Percentiles rank a stretch among this genome's conserved stretches.
Conservation (phyloP, 2,888 invertebrate species). For the Pollenia angustigena region DNA sequence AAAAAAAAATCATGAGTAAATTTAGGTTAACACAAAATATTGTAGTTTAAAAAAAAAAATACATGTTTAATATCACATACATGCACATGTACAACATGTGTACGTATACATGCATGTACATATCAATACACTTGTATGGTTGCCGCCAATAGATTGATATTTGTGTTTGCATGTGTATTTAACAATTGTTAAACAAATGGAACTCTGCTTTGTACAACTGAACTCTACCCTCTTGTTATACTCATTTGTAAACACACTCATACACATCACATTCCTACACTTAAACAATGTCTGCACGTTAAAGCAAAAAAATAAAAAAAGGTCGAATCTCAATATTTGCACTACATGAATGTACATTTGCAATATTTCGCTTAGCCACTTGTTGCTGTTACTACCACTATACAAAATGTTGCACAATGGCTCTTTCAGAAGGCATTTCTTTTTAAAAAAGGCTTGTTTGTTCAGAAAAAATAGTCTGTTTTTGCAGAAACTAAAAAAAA, state of each 20-base stretch:
- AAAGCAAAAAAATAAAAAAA: not conserved
- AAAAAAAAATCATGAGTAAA: conserved; percentile 28
- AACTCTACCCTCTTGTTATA: not conserved
- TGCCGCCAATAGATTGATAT: conserved; percentile 24
- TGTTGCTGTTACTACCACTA: conserved; percentile 27
- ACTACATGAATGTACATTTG: conserved; percentile 19
- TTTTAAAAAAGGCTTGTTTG: too few species aligned
- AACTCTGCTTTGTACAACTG: conserved; percentile 11
- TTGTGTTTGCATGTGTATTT: conserved; percentile 22
- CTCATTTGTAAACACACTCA: too few species aligned
- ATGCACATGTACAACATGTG: too few species aligned
- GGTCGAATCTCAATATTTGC: conserved; percentile 46
- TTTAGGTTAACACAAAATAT: conserved; percentile 59
- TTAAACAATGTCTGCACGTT: conserved; percentile 14
- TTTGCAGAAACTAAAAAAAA: too few species aligned
- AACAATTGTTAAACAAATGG: conserved; percentile 50
- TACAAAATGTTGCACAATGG: too few species aligned
- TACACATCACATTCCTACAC: not conserved
- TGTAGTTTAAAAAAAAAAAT: conserved; percentile 18
- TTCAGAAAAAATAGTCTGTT: too few species aligned
- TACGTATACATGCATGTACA: too few species aligned
- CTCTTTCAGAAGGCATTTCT: too few species aligned
- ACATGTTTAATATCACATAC: not conserved
- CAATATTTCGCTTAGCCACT: conserved; percentile 14
- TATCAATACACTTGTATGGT: not conserved